Percentiles rank a stretch among this genome's conserved stretches.
These are phyloP conservation scores for Blastobasis adustella DNA, from an alignment of 2,888 invertebrate species.

Conservation along the genomic window DNA sequence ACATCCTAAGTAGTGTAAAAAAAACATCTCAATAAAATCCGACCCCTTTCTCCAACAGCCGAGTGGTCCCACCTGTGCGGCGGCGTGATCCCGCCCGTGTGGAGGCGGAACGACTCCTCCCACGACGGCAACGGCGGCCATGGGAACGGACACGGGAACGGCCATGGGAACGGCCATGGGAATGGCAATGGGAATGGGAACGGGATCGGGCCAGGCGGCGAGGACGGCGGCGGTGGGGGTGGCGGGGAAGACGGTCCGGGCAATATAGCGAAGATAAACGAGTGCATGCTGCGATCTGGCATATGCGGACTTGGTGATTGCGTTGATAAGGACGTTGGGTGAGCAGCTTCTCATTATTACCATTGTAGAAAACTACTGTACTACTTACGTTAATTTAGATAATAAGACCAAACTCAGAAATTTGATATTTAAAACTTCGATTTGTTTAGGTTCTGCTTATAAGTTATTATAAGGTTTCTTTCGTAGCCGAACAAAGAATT, in stretches of 20 bases:
- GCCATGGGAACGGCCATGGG: conserved; percentile 11
- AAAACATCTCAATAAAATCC: no score
- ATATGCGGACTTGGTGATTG: conserved; percentile 86
- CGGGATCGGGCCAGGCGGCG: conserved; percentile 8
- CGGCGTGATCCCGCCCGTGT: conserved; percentile 49
- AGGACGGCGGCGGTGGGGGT: conserved; percentile 4
- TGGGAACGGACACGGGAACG: conserved; percentile 14
- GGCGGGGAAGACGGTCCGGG: conserved; percentile 19
- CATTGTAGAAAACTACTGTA: no score
- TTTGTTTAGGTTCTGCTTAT: no score
- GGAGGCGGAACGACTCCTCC: conserved; percentile 51
- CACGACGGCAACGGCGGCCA: conserved; percentile 23
- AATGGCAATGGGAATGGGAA: conserved; percentile 7
- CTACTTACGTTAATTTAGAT: no score
- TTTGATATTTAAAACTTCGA: no score
- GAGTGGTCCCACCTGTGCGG: conserved; percentile 77
- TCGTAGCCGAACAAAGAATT: no score
- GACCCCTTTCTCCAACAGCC: conserved; percentile 43
- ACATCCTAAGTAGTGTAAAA: no score
- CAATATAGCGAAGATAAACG: conserved; percentile 75
- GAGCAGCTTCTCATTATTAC: conserved; percentile 8
- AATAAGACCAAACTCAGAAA: no score
- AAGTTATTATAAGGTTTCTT: no score
- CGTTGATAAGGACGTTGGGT: conserved; percentile 81
- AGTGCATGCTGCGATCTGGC: conserved; percentile 83